These are phyloP conservation scores for Cacoxenus indagator DNA, from an alignment of 2,888 invertebrate species.

Conservation along the genomic window DNA sequence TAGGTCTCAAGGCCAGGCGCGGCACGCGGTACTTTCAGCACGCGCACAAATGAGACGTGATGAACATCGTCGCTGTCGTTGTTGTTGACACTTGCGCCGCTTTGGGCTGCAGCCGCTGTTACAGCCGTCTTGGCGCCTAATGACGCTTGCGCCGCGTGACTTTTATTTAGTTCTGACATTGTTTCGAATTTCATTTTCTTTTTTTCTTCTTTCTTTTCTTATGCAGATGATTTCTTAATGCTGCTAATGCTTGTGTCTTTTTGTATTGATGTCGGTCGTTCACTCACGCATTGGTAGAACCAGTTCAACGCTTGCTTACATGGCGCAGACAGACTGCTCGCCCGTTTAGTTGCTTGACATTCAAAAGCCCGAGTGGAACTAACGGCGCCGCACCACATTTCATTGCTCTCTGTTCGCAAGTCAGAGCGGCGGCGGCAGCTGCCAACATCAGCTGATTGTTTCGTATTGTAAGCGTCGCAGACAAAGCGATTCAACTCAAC, in stretches of 20 bases:
- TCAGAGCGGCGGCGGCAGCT: not conserved
- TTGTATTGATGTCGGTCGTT: not conserved
- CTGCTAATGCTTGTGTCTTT: not conserved
- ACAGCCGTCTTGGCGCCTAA: not conserved
- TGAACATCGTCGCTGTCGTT: slow-evolving; percentile 32
- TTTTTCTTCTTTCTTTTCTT: not conserved
- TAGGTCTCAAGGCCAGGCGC: slow-evolving; percentile 73
- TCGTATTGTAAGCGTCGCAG: slow-evolving; percentile 26
- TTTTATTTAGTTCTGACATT: not conserved
- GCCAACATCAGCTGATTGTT: slow-evolving; percentile 5
- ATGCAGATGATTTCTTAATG: not conserved
- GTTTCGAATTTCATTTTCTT: slow-evolving; percentile 8
- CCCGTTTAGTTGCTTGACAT: slow-evolving; percentile 23
- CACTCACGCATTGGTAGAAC: slow-evolving; percentile 22
- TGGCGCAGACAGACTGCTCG: slow-evolving; percentile 44
- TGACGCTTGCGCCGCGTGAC: not conserved
- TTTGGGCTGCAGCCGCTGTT: not conserved
- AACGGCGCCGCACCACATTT: not conserved
- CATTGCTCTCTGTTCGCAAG: not conserved
- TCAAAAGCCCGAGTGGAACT: slow-evolving; percentile 16
- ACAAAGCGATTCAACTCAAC: no score
- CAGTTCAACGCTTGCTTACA: slow-evolving; percentile 46
- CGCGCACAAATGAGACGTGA: slow-evolving; percentile 53
- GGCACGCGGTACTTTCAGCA: slow-evolving; percentile 75
- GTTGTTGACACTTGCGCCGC: not conserved